Base-by-base conservation (phyloP, 92 coral and sea anemone genomes). In the Desmophyllum pertusum region DNA sequence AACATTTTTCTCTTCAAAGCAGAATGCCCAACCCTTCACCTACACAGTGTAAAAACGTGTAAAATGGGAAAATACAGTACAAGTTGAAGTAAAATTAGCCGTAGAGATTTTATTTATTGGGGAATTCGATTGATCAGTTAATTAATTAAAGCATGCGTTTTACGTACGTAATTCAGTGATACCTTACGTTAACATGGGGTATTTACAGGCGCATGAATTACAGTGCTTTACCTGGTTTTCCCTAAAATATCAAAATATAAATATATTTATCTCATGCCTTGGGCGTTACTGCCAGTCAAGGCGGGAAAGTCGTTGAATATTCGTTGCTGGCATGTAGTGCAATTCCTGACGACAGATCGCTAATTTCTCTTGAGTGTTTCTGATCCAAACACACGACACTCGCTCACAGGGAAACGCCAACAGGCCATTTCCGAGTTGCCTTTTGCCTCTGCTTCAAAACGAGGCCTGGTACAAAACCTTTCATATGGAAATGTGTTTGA, bases 61-160 rank as follows among this genome's bases (percentile, higher is more conserved):
- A 45, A 78, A 23, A 43, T 31, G 18, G 80, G 18, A 25, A 45
- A 29, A 74, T 19, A 29, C 40, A 48, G 66, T 48, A 21, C 50
- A 80, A 35, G 33, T 51, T 40, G 31, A 53, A 37, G 18, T 27
- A 46, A 42, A 64, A 3, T 41, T 42, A 64, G 59, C 41, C 23
- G 61, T 43, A 65, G 53, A 64, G 42, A 33, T 45, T 48, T 45
- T 80, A 80, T 80, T 80, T 80, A 80, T 69, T 80, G 66, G 76
- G 65, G 35, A 51, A 37, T 23, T 64, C 72, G n/a, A 4, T 42
- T 41, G 53, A 42, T 6, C 35, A 23, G 37, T 38, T 19, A 23
- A 42, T 6, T 21, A 23, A n/a, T 38, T 19, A 23, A 80, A 19
- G 51, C n/a, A 43, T 6, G 41, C 27, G 39, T 33, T 36, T 36